Base-by-base conservation (phyloP, 2,113 vertebrate species). In the Amazona vittata region DNA sequence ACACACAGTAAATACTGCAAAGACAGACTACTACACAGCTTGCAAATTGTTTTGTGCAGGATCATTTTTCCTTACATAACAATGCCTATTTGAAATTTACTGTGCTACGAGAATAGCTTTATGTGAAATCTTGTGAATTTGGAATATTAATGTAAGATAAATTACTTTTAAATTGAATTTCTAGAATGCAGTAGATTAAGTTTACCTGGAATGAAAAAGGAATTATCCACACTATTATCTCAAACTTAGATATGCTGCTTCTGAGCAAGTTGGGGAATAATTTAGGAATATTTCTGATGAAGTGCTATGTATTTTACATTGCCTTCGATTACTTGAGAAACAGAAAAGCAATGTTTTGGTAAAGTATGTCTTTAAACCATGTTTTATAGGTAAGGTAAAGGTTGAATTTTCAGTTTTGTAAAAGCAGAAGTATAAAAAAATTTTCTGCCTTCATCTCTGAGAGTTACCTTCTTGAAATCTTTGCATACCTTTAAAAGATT, bases 81-180 rank as follows among this genome's bases (percentile, higher is more conserved):
- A 92, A 50, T 77, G 94, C 85, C 74, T 94, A 11, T 55, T 96
- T 82, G 93, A 97, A 97, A 95, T 97, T 90, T 94, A 92, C 96
- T 93, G 25, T 82, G 92, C 93, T 73, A 22, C 81, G 96, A 94
- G 93, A 96, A 95, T 57, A 92, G 82, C 89, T 96, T 95, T 78
- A 84, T 94, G 93, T 77, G 92, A 94, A 94, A 94, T 90, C 91
- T 94, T 91, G 83, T 94, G 97, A 95, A 96, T 97, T 98, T 96
- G 95, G 85, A 97, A 97, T 98, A 96, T 97, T 97, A 94, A 96
- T 94, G 77, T 96, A 90, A 94, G 95, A 97, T 97, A 97, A 97
- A 98, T 97, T 90, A 92, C 93, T 98, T 98, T 95, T 74, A 97
- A 97, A 98, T 97, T 97, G 96, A 97, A 97, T 97, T 98, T 96